Evolutionary conservation across 2,888 invertebrate genomes (phyloP).

Genomic region (Torymus auratus): DNA sequence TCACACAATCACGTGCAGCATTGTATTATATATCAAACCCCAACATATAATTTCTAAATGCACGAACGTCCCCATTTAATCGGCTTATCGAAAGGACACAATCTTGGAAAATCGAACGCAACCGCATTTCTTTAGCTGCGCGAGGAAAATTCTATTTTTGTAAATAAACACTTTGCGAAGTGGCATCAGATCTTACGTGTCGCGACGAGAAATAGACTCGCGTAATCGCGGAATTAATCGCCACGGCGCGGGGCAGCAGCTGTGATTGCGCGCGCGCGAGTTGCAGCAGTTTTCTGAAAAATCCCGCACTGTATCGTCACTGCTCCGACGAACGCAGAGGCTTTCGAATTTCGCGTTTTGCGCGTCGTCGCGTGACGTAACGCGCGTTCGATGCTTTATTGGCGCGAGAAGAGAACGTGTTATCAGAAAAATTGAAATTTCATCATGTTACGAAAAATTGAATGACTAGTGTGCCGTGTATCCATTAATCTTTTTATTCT

Average conservation of each 20-base stretch:
- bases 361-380: neutral
- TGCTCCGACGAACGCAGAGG: neutral
- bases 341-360: too few species aligned
- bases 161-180: constrained; percentile 23
- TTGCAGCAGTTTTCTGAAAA: constrained; percentile 18
- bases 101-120: neutral
- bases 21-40: too few species aligned
- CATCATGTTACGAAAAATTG: neutral
- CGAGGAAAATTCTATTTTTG: constrained; percentile 19
- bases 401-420: neutral
- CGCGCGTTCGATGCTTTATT: too few species aligned
- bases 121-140: neutral
- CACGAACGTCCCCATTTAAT: too few species aligned
- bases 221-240: constrained; percentile 45
- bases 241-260: neutral
- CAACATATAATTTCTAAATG: too few species aligned
- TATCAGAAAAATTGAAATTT: neutral
- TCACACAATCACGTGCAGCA: too few species aligned
- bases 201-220: constrained; percentile 37
- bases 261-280: neutral
- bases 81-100: too few species aligned
- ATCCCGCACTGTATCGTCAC: constrained; percentile 16
- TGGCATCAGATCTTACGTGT: constrained; percentile 18
- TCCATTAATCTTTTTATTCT: too few species aligned
- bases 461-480: too few species aligned